These are phyloP conservation scores for Troglohyphantes excavatus DNA, from an alignment of 2,888 invertebrate species.

Conservation along the genomic window DNA sequence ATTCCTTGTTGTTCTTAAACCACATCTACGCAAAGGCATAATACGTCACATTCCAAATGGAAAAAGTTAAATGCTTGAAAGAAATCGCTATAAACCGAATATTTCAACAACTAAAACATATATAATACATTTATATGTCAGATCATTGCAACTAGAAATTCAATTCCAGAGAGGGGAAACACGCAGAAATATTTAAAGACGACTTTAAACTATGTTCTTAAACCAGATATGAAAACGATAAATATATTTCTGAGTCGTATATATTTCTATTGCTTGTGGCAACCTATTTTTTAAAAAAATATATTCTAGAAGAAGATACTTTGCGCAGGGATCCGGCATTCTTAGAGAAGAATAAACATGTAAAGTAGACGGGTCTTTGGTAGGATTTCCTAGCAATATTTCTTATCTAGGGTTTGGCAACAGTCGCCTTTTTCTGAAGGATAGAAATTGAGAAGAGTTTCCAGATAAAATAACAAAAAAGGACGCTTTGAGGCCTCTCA, in stretches of 20 bases:
- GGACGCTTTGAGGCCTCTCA: constrained; percentile 6
- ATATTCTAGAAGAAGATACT: neutral
- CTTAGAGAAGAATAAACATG: constrained; percentile 50
- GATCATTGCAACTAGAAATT: no score
- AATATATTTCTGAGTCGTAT: constrained; percentile 13
- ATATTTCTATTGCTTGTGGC: constrained; percentile 18
- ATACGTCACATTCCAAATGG: no score
- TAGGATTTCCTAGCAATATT: constrained; percentile 46
- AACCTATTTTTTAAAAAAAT: neutral
- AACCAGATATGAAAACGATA: constrained; percentile 25
- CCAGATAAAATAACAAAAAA: constrained; percentile 16
- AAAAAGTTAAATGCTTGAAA: no score
- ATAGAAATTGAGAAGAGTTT: constrained; percentile 12
- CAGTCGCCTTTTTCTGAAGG: constrained; percentile 34
- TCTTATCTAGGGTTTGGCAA: constrained; percentile 49
- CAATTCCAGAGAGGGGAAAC: no score
- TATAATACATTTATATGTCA: no score
- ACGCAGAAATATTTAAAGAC: no score
- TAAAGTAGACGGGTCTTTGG: constrained; percentile 51
- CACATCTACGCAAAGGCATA: no score
- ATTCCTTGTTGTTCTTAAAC: no score
- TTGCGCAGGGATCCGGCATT: neutral
- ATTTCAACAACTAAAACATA: no score
- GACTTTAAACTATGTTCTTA: no score
- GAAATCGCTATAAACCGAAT: no score